Conservation (phyloP, 2,888 invertebrate genomes). For the Philereme transversata region DNA sequence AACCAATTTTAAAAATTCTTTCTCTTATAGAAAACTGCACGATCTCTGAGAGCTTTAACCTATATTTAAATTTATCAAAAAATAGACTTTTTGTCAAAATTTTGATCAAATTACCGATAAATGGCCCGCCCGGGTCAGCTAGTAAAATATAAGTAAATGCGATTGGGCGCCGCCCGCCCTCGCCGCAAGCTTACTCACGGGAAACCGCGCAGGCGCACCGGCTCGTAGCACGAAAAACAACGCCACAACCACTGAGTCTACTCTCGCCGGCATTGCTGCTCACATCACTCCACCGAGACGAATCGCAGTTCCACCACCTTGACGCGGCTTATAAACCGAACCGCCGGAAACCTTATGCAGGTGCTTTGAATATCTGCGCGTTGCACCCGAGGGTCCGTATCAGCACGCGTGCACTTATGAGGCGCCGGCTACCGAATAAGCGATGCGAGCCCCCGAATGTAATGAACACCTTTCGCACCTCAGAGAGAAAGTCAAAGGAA, state of each 20-base stretch:
- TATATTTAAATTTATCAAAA: too few species aligned
- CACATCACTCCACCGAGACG: conserved; percentile 62
- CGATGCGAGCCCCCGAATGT: conserved; percentile 76
- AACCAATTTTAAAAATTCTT: too few species aligned
- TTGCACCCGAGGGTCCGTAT: conserved; percentile 58
- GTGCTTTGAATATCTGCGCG: conserved; percentile 78
- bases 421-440: conserved; percentile 80
- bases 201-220: conserved; percentile 78
- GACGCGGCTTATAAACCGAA: conserved; percentile 66
- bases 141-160: neutral
- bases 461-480: conserved; percentile 81
- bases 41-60: too few species aligned
- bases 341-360: conserved; percentile 70
- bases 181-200: conserved; percentile 69
- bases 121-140: too few species aligned
- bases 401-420: conserved; percentile 79
- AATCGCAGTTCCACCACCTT: conserved; percentile 47
- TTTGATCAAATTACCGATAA: too few species aligned
- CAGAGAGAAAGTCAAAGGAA: conserved; percentile 83
- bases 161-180: conserved; percentile 67
- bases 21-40: too few species aligned
- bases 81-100: too few species aligned
- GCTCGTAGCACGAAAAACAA: conserved; percentile 69
- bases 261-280: conserved; percentile 60
- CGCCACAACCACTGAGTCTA: conserved; percentile 62